A percentile compares a stretch with the other conserved stretches of the same genome.
Evolutionary conservation across 2,113 vertebrate genomes (phyloP).

Genomic region (Nettapus auritus): DNA sequence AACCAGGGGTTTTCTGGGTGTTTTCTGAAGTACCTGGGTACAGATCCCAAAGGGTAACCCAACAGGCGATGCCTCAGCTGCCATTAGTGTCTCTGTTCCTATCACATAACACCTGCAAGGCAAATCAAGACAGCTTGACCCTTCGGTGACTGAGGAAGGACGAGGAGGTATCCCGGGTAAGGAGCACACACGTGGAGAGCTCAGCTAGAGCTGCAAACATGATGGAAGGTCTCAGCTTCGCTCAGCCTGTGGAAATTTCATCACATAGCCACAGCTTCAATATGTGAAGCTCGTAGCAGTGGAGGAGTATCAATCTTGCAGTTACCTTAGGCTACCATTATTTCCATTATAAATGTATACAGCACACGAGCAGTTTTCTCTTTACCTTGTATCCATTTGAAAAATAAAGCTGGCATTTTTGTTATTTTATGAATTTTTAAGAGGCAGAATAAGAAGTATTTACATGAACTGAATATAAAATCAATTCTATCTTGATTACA

Average conservation of each 20-base stretch:
- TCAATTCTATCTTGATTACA: constrained; percentile 77
- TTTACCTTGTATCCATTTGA: constrained; percentile 46
- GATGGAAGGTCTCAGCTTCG: neutral
- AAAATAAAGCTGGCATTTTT: constrained; percentile 65
- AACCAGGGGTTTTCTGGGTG: accelerated
- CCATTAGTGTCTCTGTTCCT: neutral
- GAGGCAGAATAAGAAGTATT: constrained; percentile 66
- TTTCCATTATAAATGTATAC: neutral
- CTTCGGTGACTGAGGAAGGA: neutral
- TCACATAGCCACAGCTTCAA: neutral
- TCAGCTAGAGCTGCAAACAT: neutral
- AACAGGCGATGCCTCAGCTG: neutral
- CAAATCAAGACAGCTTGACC: neutral
- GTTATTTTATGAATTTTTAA: constrained; percentile 71
- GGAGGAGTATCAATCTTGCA: neutral
- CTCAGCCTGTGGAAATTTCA: neutral
- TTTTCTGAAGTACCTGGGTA: neutral
- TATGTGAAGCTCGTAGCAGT: neutral
- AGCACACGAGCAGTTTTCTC: neutral
- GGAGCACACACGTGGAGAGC: neutral
- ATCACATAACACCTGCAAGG: accelerated
- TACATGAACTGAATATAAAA: constrained; percentile 73
- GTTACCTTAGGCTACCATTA: neutral
- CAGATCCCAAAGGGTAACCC: neutral
- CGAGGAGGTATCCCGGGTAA: neutral